Evolutionary conservation across 2,888 invertebrate species (phyloP).

Genomic region (Herminia tarsipennalis): DNA sequence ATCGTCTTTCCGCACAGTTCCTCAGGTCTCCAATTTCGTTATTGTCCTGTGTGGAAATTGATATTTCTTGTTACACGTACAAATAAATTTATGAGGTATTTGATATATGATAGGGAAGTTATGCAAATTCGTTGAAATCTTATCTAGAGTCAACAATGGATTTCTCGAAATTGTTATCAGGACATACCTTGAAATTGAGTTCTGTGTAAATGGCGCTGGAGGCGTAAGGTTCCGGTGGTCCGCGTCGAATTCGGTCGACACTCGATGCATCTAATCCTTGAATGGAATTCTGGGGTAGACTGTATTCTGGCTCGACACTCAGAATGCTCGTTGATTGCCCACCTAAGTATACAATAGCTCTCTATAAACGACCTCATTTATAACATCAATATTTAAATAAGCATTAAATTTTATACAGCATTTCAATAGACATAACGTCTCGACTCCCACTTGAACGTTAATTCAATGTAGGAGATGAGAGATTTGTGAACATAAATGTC

Average conservation of each 20-base stretch:
- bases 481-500: slow-evolving; percentile 7
- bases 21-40: slow-evolving; percentile 77
- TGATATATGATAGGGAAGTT: slow-evolving; percentile 47
- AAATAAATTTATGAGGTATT: slow-evolving; percentile 41
- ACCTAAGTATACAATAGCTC: slow-evolving; percentile 54
- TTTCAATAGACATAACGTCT: slow-evolving; percentile 10
- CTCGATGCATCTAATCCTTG: slow-evolving; percentile 77
- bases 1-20: slow-evolving; percentile 78
- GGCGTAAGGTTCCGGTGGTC: slow-evolving; percentile 80
- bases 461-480: slow-evolving; percentile 13
- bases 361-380: slow-evolving; percentile 17
- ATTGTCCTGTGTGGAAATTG: slow-evolving; percentile 73
- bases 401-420: slow-evolving; percentile 6
- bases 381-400: slow-evolving; percentile 9
- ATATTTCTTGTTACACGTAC: slow-evolving; percentile 50
- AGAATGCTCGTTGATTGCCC: slow-evolving; percentile 78
- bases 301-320: slow-evolving; percentile 79
- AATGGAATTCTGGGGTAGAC: slow-evolving; percentile 80
- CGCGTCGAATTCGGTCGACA: slow-evolving; percentile 75
- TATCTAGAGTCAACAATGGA: slow-evolving; percentile 64
- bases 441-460: slow-evolving; percentile 10
- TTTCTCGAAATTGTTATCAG: slow-evolving; percentile 71
- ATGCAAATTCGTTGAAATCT: slow-evolving; percentile 70
- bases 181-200: slow-evolving; percentile 82
- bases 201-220: slow-evolving; percentile 83